These are phyloP conservation scores for Spodoptera frugiperda DNA, from an alignment of 1,140 invertebrate species.

Conservation along the genomic window DNA sequence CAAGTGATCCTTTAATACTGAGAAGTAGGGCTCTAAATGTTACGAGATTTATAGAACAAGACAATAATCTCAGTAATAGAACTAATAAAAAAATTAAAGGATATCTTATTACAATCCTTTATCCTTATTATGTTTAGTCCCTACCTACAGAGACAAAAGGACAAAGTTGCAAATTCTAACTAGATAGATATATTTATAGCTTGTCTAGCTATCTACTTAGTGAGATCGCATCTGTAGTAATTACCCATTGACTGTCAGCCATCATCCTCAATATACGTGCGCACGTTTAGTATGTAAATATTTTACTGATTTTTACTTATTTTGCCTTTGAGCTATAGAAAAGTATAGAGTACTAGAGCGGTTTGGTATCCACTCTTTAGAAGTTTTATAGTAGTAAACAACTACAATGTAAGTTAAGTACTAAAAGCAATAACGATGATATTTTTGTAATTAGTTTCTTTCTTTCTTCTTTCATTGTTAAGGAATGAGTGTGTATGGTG, in stretches of 20 bases:
- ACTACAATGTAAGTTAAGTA: conserved; percentile 1
- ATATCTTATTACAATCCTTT: too few relatives aligned
- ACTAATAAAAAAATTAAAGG: too few relatives aligned
- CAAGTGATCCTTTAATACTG: too few relatives aligned
- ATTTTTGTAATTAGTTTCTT: too few relatives aligned
- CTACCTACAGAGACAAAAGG: too few relatives aligned
- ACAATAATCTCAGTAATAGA: too few relatives aligned
- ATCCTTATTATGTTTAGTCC: neutral
- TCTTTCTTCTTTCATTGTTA: too few relatives aligned
- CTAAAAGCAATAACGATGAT: too few relatives aligned
- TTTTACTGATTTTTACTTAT: conserved; percentile 33
- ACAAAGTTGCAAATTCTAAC: neutral
- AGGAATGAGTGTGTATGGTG: too few relatives aligned
- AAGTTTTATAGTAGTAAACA: neutral
- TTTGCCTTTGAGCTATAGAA: conserved; percentile 12
- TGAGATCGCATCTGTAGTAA: conserved; percentile 33
- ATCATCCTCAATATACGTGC: conserved; percentile 21
- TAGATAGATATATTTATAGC: neutral
- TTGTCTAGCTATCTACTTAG: conserved; percentile 8
- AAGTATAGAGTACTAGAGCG: conserved; percentile 1
- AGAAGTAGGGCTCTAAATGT: too few relatives aligned
- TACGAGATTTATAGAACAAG: too few relatives aligned
- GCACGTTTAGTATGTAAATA: conserved; percentile 34
- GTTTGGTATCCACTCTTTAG: conserved; percentile 1
- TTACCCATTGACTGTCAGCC: conserved; percentile 15